These are phyloP conservation scores for Lagopus muta DNA, from an alignment of 2,113 vertebrate genomes.

Conservation along the genomic window DNA sequence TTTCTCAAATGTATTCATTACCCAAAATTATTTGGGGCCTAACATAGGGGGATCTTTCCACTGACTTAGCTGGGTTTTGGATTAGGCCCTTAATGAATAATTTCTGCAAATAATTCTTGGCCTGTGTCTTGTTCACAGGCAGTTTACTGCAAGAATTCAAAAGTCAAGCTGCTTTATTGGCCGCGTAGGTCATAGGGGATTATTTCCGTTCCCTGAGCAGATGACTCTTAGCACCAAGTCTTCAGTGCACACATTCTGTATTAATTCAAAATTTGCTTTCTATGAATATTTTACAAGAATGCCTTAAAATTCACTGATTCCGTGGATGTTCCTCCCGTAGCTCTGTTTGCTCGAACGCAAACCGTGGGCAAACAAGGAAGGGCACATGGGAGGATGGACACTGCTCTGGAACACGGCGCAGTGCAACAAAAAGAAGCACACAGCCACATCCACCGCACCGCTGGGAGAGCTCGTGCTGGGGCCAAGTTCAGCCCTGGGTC, in stretches of 20 bases:
- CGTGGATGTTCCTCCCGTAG: constrained; percentile 55
- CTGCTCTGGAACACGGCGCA: no score
- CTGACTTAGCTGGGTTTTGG: constrained; percentile 64
- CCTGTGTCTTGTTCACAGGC: constrained; percentile 69
- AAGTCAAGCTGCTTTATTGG: constrained; percentile 72
- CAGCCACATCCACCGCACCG: no score
- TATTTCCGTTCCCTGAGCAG: constrained; percentile 65
- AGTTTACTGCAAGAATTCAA: constrained; percentile 73
- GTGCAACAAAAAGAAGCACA: no score
- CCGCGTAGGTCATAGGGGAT: constrained; percentile 60
- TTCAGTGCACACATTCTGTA: constrained; percentile 62
- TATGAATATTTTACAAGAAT: constrained; percentile 72
- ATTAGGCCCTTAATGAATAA: constrained; percentile 72
- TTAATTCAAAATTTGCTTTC: constrained; percentile 73
- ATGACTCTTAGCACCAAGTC: constrained; percentile 56
- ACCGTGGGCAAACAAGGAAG: constrained; percentile 48
- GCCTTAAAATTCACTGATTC: constrained; percentile 63
- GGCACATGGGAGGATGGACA: not conserved
- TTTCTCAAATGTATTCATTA: constrained; percentile 73
- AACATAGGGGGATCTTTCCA: constrained; percentile 56
- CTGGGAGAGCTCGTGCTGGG: not conserved
- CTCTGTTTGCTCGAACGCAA: constrained; percentile 54
- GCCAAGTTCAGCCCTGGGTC: rapidly evolving
- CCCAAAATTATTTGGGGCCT: constrained; percentile 69
- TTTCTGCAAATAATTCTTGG: constrained; percentile 73